phyloP scores from a whole-genome alignment of 2,113 vertebrate species.

The Chlorodrepanis virens region DNA sequence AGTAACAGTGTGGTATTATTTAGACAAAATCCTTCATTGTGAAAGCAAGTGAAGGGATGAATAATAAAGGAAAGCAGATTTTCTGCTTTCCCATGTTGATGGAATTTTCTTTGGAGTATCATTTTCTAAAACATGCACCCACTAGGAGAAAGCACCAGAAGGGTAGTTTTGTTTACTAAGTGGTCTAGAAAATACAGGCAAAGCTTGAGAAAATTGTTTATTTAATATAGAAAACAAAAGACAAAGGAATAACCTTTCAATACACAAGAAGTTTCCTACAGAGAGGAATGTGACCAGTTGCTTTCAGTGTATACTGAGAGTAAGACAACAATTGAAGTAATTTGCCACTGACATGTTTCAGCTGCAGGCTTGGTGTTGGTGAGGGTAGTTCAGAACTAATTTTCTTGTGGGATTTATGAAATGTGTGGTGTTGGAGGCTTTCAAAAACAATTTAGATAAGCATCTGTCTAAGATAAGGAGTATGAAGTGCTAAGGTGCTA shows the following conservation, averaged over 20 bases:
- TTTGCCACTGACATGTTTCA: not conserved
- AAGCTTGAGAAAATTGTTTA: not conserved
- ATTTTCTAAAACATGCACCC: not conserved
- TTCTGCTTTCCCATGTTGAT: not conserved
- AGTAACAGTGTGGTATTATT: not conserved
- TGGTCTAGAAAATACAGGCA: not conserved
- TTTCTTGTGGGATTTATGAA: not conserved
- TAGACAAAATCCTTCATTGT: not conserved
- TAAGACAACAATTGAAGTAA: not conserved
- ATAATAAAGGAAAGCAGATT: not conserved
- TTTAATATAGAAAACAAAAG: not conserved
- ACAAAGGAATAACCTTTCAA: not conserved
- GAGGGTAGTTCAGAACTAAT: not conserved
- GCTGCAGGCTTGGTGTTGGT: not conserved
- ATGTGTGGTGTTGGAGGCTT: not conserved
- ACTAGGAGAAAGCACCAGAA: not conserved
- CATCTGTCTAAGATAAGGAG: not conserved
- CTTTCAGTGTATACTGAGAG: not conserved
- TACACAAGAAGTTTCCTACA: not conserved
- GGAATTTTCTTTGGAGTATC: not conserved
- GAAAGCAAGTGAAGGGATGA: not conserved
- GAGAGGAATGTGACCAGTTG: not conserved
- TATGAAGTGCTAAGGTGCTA: not conserved
- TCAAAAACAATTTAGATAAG: not conserved
- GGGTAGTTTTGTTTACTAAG: not conserved